A percentile compares a stretch with the other conserved stretches of the same genome.
phyloP scores from a whole-genome alignment of 2,888 invertebrate genomes.

The Drosophila paranaensis region DNA sequence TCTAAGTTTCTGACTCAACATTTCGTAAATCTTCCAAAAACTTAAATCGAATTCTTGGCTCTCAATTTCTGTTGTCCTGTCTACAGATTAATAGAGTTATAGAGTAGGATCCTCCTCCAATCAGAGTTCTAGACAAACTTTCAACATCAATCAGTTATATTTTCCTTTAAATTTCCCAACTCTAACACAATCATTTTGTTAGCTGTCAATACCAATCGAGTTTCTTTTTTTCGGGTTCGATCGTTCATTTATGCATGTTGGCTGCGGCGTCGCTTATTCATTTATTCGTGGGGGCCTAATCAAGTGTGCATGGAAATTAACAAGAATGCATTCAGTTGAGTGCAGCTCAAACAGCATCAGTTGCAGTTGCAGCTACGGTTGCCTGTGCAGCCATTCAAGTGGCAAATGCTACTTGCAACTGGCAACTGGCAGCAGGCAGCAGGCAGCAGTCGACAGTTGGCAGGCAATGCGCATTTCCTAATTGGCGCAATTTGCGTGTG shows the following conservation, averaged over 20 bases:
- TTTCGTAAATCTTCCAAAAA: too few relatives aligned
- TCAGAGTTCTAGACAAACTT: neutral
- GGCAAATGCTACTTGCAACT: constrained; percentile 51
- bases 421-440: constrained; percentile 32
- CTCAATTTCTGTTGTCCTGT: too few relatives aligned
- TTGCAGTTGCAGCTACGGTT: constrained; percentile 15
- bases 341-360: constrained; percentile 41
- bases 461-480: constrained; percentile 69
- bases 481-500: constrained; percentile 78
- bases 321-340: constrained; percentile 56
- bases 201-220: constrained; percentile 16
- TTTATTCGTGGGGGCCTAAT: constrained; percentile 55
- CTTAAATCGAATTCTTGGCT: too few relatives aligned
- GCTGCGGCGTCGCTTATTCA: constrained; percentile 5
- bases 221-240: neutral
- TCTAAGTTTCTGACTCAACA: too few relatives aligned
- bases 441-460: too few relatives aligned
- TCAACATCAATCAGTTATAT: neutral
- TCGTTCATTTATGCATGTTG: constrained; percentile 5
- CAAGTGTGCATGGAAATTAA: constrained; percentile 74
- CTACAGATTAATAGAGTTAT: neutral
- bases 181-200: neutral
- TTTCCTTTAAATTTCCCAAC: neutral
- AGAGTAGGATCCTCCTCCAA: neutral
- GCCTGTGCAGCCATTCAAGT: constrained; percentile 52